Evolutionary conservation across 2,797 vertebrate genomes (phyloP).

Genomic region (Falco peregrinus): DNA sequence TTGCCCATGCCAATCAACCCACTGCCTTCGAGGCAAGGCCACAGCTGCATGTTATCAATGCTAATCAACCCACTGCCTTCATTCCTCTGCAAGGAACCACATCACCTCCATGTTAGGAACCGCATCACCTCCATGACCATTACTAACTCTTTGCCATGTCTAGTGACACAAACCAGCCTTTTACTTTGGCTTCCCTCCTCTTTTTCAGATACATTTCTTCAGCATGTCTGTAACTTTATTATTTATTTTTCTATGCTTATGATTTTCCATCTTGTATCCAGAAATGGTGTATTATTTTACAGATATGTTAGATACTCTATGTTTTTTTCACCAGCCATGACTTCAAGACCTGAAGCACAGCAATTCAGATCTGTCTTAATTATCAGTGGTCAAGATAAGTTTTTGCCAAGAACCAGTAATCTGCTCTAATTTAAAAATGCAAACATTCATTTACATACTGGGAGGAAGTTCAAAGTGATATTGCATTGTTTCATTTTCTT

Average conservation of each 20-base stretch:
- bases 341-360: neutral
- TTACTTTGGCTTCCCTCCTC: neutral
- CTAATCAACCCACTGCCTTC: too few species aligned
- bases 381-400: neutral
- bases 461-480: neutral
- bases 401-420: neutral
- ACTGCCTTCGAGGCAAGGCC: too few species aligned
- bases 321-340: neutral
- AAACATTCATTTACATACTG: neutral
- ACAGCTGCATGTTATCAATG: too few species aligned
- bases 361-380: neutral
- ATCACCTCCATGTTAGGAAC: neutral
- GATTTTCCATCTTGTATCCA: neutral
- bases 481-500: neutral
- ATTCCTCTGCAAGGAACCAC: neutral
- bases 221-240: neutral
- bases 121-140: neutral
- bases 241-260: neutral
- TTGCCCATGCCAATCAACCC: too few species aligned
- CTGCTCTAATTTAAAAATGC: neutral
- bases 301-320: neutral
- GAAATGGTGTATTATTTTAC: neutral
- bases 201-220: neutral
- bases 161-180: neutral
- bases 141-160: neutral